A percentile compares a stretch with the other conserved stretches of the same genome.
Conservation (phyloP, 2,797 vertebrate genomes). For the Eremophila alpestris region DNA sequence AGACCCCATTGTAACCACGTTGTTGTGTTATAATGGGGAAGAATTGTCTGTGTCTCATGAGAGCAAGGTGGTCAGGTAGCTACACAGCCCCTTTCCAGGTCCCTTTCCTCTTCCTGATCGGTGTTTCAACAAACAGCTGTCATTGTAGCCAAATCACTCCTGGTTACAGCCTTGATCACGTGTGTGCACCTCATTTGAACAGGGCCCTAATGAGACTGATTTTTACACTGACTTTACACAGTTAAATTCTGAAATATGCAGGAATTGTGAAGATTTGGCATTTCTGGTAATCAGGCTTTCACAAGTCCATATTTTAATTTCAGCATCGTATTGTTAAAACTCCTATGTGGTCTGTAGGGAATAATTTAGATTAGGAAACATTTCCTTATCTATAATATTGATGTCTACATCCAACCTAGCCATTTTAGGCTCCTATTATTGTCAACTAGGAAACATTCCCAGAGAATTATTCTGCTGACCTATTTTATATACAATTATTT, state of each 20-base stretch:
- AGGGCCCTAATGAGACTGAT: background rate
- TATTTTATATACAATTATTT: background rate
- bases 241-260: background rate
- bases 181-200: background rate
- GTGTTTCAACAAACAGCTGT: background rate
- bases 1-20: background rate
- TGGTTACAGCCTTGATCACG: background rate
- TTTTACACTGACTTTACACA: background rate
- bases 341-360: background rate
- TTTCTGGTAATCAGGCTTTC: background rate
- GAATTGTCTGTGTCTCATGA: background rate
- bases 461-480: background rate
- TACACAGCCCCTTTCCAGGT: background rate
- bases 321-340: background rate
- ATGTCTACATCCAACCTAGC: background rate
- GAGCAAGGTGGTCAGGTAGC: too few species aligned
- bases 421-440: background rate
- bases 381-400: background rate
- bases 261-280: background rate
- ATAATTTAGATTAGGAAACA: background rate
- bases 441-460: background rate
- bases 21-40: background rate
- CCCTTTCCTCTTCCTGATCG: background rate
- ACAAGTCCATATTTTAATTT: background rate
- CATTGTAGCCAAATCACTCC: background rate